Conservation (phyloP, 2,888 invertebrate genomes). For the Oeneis ivallda region DNA sequence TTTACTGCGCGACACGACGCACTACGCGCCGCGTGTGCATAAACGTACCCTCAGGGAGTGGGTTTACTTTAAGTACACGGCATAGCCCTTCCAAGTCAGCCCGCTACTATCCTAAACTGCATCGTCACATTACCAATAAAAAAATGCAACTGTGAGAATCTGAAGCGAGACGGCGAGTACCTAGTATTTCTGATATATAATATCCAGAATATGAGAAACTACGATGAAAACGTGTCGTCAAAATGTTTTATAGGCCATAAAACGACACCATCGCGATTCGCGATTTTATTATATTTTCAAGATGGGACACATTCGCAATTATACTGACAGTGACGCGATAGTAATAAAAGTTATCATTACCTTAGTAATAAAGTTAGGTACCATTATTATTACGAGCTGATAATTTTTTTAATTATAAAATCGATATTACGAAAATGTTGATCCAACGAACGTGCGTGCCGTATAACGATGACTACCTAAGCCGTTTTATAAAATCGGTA, state of each 20-base stretch:
- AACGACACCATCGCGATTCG: not conserved
- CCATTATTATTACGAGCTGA: not conserved
- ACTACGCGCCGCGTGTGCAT: no score
- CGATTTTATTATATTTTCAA: not conserved
- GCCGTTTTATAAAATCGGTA: conserved; percentile 1
- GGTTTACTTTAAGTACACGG: no score
- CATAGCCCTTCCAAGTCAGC: no score
- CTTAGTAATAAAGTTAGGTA: no score
- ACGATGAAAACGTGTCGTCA: not conserved
- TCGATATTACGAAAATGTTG: conserved; percentile 5
- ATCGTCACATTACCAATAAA: no score
- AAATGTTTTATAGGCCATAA: conserved; percentile 3
- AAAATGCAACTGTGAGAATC: not conserved
- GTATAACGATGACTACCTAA: conserved; percentile 3
- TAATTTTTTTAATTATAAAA: conserved; percentile 12
- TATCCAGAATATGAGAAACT: not conserved
- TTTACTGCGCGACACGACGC: no score
- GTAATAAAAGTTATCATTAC: conserved; percentile 8
- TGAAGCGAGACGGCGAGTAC: not conserved
- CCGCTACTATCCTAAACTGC: no score
- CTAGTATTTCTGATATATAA: not conserved
- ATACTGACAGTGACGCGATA: not conserved
- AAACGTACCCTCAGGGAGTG: no score
- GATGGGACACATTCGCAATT: not conserved
- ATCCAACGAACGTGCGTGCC: conserved; percentile 10